Conservation (phyloP, 2,888 invertebrate genomes). For the Eumacrocentrus americanus region DNA sequence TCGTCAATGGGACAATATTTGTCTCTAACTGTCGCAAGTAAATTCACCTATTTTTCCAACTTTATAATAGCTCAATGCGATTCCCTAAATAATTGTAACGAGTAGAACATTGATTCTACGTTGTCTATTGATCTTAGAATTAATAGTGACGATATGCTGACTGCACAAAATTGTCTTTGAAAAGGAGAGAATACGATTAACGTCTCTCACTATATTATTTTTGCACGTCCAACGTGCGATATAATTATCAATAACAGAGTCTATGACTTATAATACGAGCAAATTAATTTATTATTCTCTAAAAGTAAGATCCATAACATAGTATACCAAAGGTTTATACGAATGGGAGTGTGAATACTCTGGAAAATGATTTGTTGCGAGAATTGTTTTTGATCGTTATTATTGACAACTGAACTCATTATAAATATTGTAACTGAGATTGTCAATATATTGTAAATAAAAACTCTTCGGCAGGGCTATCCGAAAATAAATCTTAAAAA, state of each 20-base stretch:
- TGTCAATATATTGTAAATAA: slow-evolving; percentile 52
- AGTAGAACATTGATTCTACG: not conserved
- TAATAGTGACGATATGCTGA: slow-evolving; percentile 2
- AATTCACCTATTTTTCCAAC: slow-evolving; percentile 55
- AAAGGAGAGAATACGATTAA: not conserved
- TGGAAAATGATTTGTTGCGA: slow-evolving; percentile 7
- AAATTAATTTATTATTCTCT: not conserved
- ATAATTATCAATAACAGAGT: not conserved
- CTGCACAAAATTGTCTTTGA: slow-evolving; percentile 11
- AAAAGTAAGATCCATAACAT: not conserved
- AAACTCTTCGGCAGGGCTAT: slow-evolving; percentile 46
- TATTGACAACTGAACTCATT: slow-evolving; percentile 45
- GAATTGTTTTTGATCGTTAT: slow-evolving; percentile 32
- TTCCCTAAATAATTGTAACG: slow-evolving; percentile 8
- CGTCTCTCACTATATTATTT: not conserved
- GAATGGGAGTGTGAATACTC: not conserved
- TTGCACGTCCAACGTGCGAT: not conserved
- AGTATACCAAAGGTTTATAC: not conserved
- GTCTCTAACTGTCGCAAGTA: slow-evolving; percentile 24
- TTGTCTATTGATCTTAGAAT: not conserved
- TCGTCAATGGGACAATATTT: slow-evolving; percentile 10
- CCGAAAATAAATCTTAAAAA: slow-evolving; percentile 34
- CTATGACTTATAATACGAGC: not conserved
- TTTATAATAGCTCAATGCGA: slow-evolving; percentile 45
- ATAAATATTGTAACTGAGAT: slow-evolving; percentile 40